Evolutionary conservation across 2,888 invertebrate species (phyloP), one percentile per base, ranked within the genome.

Genomic region (Acronicta aceris): DNA sequence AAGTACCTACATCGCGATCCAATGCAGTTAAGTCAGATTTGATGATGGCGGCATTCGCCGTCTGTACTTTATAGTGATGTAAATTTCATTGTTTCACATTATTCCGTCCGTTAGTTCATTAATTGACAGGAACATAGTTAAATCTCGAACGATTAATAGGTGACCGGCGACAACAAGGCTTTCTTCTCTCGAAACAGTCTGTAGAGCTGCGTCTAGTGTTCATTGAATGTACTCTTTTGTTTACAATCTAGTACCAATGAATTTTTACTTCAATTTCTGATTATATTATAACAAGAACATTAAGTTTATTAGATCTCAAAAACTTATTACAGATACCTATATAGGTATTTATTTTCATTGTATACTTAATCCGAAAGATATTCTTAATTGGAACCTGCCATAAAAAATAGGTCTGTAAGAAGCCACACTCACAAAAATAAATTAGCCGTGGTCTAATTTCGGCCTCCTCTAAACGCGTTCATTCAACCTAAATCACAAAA

Each of bases 401-500:
- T 78, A 76, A 78, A 76, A 59, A 58, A 51, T 57, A 62, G 52
- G 25, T 40, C 36, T n/a, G 36, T 60, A 60, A 65, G 65, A 65
- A 54, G 45, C 46, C 55, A 50, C 16, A 55, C 30, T 48, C 52
- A 59, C 76, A 76, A 72, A 73, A 74, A 77, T 78, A 67, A 77
- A 79, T 77, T 79, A 74, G 66, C 61, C 66, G 59, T 69, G 60
- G 43, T 70, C 70, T 71, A 65, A 69, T 69, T 75, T 78, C 72
- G 70, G 74, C 62, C 53, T 71, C 70, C 38, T 79, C 68, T 67
- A 79, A 77, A 77, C 47, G 61, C 67, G 75, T 77, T 76, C 80
- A 78, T 79, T 81, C 76, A 79, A 77, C 78, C 61, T 72, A 79
- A 72, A 65, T 75, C 62, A 81, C 81, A 84, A 86, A 85, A 79